Base-by-base conservation (phyloP, 2,888 invertebrate species). In the Xestia xanthographa region DNA sequence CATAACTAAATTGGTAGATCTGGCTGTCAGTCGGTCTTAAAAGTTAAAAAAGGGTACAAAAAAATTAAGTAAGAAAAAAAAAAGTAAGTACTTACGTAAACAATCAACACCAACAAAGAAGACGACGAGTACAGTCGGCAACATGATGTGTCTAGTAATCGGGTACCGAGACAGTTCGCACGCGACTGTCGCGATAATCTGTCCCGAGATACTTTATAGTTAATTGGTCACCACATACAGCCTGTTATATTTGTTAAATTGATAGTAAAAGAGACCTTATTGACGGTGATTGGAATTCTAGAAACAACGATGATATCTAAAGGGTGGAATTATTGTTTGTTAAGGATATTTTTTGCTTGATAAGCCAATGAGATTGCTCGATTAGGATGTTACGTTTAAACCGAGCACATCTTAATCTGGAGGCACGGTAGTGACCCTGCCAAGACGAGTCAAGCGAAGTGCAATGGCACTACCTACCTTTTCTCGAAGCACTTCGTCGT, bases 191-290 rank as follows among this genome's bases (percentile, higher is more conserved):
- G 38, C 83, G 85, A 85, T 87, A 79, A 87, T 86, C 80, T 79
- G 41, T 20, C 45, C 41, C 74, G 56, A 83, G 82, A 77, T 85
- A 85, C 87, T 91, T 87, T 91, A 91, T 91, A 91, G 71, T 81
- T 86, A 82, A 84, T 80, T 88, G 63, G 74, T 80, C 50, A 26
- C 63, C 56, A 70, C 88, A 88, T 90, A 92, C 88, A 91, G 89
- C 85, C 72, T 91, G 90, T 74, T 89, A 53, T 67, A 53, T 75
- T 82, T 69, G 50, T 71, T 6, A 34, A 22, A 53, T 70, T 63
- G 34, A 60, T 79, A 29, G 53, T 41, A 81, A 81, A 41, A 17
- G 56, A 17, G 41, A 26, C 53, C 45, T 67, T 53, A 75, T 60
- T 17, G 56, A 29, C n/a, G 5, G 26, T 45, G 12, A 17, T 60